These are phyloP conservation scores for Macropodus opercularis DNA, from an alignment of 2,797 vertebrate genomes.

Conservation along the genomic window DNA sequence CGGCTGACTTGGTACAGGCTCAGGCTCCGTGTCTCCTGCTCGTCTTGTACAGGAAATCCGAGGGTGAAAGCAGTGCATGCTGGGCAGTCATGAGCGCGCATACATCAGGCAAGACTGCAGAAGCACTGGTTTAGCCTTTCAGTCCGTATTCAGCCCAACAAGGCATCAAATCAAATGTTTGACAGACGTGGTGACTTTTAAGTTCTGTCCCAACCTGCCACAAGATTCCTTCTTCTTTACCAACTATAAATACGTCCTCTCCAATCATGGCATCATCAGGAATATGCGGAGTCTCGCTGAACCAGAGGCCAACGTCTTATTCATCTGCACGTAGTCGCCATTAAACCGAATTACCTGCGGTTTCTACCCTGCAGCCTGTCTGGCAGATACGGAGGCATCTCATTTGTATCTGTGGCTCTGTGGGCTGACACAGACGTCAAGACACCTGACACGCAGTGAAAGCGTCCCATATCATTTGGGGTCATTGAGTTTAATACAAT, in stretches of 20 bases:
- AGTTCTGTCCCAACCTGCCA: background rate
- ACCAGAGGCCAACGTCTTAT: slow-evolving; percentile 1
- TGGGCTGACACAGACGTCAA: slow-evolving; percentile 6
- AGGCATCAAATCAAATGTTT: no score
- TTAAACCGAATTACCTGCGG: slow-evolving; percentile 5
- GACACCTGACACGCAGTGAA: slow-evolving; percentile 12
- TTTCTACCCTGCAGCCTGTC: background rate
- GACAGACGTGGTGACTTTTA: no score
- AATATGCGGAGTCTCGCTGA: slow-evolving; percentile 23
- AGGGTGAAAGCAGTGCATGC: slow-evolving; percentile 28
- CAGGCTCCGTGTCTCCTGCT: slow-evolving; percentile 1
- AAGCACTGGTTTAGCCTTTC: background rate
- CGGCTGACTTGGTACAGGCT: slow-evolving; percentile 10
- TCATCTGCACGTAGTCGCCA: slow-evolving; percentile 21
- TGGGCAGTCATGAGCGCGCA: slow-evolving; percentile 10
- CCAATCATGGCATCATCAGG: background rate
- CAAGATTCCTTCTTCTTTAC: background rate
- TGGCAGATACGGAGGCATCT: background rate
- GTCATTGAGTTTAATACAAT: slow-evolving; percentile 9
- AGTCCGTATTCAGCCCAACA: background rate
- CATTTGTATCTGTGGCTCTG: background rate
- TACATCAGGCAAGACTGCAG: background rate
- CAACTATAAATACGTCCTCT: background rate
- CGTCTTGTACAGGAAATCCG: slow-evolving; percentile 1
- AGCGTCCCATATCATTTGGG: slow-evolving; percentile 9